These are phyloP conservation scores for Lepidothrix coronata DNA, from an alignment of 2,113 vertebrate species.

Conservation along the genomic window DNA sequence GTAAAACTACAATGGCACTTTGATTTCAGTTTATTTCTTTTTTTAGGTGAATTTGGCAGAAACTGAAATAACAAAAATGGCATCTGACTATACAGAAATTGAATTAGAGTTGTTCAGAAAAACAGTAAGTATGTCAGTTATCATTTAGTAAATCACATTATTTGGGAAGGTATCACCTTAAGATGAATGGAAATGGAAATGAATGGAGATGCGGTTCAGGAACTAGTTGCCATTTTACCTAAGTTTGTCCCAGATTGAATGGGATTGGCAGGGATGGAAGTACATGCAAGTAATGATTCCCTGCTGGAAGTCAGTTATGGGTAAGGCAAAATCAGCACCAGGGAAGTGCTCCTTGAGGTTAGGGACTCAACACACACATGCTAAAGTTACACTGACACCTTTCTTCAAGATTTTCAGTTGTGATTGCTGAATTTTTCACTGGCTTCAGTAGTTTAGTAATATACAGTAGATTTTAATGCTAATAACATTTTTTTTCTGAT, in stretches of 20 bases:
- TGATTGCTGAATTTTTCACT: neutral
- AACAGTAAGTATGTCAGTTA: conserved; percentile 77
- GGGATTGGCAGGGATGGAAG: neutral
- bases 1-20: neutral
- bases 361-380: neutral
- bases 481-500: neutral
- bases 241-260: neutral
- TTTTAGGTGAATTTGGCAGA: conserved; percentile 89
- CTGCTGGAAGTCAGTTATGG: neutral
- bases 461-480: neutral
- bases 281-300: neutral
- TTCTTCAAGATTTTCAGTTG: neutral
- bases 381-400: neutral
- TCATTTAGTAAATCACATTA: neutral
- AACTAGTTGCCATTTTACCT: neutral
- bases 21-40: neutral
- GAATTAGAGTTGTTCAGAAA: conserved; percentile 94
- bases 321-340: neutral
- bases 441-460: neutral
- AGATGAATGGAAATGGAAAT: neutral
- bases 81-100: conserved; percentile 91
- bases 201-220: neutral
- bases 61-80: conserved; percentile 89
- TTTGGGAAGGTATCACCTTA: neutral
- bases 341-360: neutral